phyloP scores from a whole-genome alignment of 2,113 vertebrate species.

The Sinocyclocheilus anophthalmus region DNA sequence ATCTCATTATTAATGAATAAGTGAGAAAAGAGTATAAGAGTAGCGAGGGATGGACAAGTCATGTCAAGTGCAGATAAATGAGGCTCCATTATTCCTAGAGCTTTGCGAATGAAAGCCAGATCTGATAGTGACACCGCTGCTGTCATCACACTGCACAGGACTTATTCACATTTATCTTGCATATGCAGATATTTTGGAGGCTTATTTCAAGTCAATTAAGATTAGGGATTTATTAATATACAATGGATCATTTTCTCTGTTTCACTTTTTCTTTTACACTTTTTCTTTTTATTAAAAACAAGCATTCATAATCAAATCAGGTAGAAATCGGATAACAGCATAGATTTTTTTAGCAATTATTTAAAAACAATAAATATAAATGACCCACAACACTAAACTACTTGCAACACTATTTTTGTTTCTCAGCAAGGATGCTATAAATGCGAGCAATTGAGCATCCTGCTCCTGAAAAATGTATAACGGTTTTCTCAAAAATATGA shows the following conservation, averaged over 20 bases:
- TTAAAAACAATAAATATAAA: too few relatives aligned
- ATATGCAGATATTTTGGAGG: background rate
- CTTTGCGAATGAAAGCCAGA: slow-evolving; percentile 13
- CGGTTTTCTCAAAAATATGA: too few relatives aligned
- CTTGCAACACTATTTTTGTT: too few relatives aligned
- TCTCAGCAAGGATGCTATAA: too few relatives aligned
- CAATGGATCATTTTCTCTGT: background rate
- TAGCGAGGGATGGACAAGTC: slow-evolving; percentile 19
- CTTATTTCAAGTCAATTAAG: background rate
- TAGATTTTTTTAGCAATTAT: too few relatives aligned
- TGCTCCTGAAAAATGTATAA: too few relatives aligned
- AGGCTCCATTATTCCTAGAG: slow-evolving; percentile 28
- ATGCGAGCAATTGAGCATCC: too few relatives aligned
- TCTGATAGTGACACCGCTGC: background rate
- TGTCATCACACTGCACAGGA: background rate
- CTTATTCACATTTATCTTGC: background rate
- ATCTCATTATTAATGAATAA: slow-evolving; percentile 49
- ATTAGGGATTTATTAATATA: background rate
- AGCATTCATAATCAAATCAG: background rate
- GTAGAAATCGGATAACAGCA: background rate
- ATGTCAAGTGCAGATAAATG: slow-evolving; percentile 8
- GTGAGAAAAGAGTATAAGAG: slow-evolving; percentile 25
- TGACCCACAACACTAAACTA: too few relatives aligned
- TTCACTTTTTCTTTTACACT: background rate
- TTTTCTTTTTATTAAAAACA: background rate